These are phyloP conservation scores for Corticium candelabrum DNA, from an alignment of 37 sponge, comb jelly and placozoan genomes.

Conservation along the genomic window DNA sequence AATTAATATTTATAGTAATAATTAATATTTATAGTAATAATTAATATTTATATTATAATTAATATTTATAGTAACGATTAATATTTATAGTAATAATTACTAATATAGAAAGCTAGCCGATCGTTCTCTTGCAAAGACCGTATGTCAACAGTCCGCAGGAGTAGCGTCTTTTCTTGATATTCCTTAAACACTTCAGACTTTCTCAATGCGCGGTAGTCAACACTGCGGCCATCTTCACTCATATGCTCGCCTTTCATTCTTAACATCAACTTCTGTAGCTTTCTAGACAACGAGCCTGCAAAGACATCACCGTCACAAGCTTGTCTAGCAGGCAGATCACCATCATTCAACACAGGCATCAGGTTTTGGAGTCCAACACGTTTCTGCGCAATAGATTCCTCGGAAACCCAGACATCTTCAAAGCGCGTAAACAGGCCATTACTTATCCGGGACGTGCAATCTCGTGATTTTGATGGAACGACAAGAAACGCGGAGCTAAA, in stretches of 20 bases:
- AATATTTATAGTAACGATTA: too few relatives aligned
- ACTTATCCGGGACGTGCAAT: too few relatives aligned
- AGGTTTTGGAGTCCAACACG: too few relatives aligned
- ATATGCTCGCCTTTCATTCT: slow-evolving; percentile 48
- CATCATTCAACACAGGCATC: not conserved
- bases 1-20: not conserved
- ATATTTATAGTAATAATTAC: too few relatives aligned
- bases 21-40: not conserved
- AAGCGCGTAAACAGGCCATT: too few relatives aligned
- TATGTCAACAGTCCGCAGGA: slow-evolving; percentile 32
- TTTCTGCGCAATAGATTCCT: too few relatives aligned
- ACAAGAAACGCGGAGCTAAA: too few relatives aligned
- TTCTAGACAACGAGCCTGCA: slow-evolving; percentile 7
- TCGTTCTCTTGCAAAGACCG: slow-evolving; percentile 13
- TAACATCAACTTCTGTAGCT: slow-evolving; percentile 55
- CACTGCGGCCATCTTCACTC: slow-evolving; percentile 51
- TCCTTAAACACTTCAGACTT: slow-evolving; percentile 34
- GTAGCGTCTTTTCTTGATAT: slow-evolving; percentile 11
- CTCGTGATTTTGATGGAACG: too few relatives aligned
- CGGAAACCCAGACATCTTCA: too few relatives aligned
- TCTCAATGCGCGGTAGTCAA: slow-evolving; percentile 42
- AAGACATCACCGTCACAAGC: not conserved
- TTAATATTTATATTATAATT: too few relatives aligned
- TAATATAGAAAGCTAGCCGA: slow-evolving; percentile 72
- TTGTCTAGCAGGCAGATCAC: not conserved